A percentile compares a stretch with the other conserved stretches of the same genome.
Evolutionary conservation across 2,888 invertebrate species (phyloP).

Genomic region (Halictus ligatus): DNA sequence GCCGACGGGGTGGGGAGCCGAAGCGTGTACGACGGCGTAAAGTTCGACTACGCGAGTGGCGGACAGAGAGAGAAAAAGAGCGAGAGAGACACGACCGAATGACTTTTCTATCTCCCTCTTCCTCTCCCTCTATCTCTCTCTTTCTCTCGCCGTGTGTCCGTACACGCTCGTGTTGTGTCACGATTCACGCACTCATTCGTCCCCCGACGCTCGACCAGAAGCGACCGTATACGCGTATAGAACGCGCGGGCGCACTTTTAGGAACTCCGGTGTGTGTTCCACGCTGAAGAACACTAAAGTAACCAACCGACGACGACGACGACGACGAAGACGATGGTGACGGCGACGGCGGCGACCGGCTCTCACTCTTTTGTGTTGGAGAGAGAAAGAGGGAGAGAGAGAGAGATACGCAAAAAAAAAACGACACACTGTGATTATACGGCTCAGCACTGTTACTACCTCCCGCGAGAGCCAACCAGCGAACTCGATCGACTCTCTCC

Average conservation of each 20-base stretch:
- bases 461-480: constrained; percentile 15
- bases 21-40: constrained; percentile 61
- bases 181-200: constrained; percentile 65
- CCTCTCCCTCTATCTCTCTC: constrained; percentile 10
- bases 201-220: constrained; percentile 48
- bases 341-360: not conserved
- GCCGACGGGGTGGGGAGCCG: constrained; percentile 12
- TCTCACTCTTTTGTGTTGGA: not conserved
- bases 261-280: constrained; percentile 41
- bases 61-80: constrained; percentile 21
- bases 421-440: constrained; percentile 31
- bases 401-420: not conserved
- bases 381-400: not conserved
- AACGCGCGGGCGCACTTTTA: constrained; percentile 44
- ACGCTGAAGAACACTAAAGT: constrained; percentile 17
- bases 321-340: not conserved
- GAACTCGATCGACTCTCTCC: constrained; percentile 32
- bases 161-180: constrained; percentile 55
- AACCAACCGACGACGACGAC: not conserved
- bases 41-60: constrained; percentile 49
- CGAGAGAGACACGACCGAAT: constrained; percentile 11
- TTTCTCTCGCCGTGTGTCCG: constrained; percentile 16
- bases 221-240: constrained; percentile 22
- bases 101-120: constrained; percentile 14
- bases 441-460: constrained; percentile 53